Conservation (phyloP, 2,797 vertebrate genomes). For the Rousettus madagascariensis region DNA sequence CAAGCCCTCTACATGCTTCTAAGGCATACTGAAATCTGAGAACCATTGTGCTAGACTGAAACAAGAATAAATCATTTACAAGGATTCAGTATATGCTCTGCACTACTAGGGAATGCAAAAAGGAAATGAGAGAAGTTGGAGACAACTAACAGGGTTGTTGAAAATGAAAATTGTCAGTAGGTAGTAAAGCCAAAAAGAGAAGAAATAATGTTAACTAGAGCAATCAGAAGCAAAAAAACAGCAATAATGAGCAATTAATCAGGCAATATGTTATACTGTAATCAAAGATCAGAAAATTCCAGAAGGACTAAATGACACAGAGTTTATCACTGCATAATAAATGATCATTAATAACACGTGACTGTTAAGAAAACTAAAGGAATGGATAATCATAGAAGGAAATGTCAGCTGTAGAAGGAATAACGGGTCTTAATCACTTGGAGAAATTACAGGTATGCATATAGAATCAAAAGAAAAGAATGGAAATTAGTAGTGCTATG, state of each 20-base stretch:
- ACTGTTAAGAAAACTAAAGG: conserved; percentile 37
- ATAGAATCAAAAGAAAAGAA: conserved; percentile 22
- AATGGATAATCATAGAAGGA: conserved; percentile 35
- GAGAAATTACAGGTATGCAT: conserved; percentile 27
- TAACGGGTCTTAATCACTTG: conserved; percentile 31
- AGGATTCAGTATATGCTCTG: neutral
- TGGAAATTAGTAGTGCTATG: neutral
- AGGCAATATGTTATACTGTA: conserved; percentile 39
- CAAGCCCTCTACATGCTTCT: neutral
- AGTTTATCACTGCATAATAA: conserved; percentile 55
- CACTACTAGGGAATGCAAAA: neutral
- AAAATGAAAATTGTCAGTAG: conserved; percentile 39
- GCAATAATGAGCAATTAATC: conserved; percentile 58
- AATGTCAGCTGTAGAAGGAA: conserved; percentile 62
- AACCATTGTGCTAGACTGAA: neutral
- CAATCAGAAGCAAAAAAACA: conserved; percentile 55
- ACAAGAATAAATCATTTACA: neutral
- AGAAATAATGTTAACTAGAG: conserved; percentile 59
- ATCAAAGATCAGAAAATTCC: conserved; percentile 67
- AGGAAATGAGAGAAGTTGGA: neutral
- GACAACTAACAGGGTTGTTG: neutral
- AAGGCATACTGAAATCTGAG: neutral
- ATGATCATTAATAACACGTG: conserved; percentile 64
- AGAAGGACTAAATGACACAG: conserved; percentile 69
- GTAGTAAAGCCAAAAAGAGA: conserved; percentile 45